Evolutionary conservation across 1,140 invertebrate species (phyloP), one percentile per base, ranked within the genome.

Genomic region (Scaptomyza hsui): DNA sequence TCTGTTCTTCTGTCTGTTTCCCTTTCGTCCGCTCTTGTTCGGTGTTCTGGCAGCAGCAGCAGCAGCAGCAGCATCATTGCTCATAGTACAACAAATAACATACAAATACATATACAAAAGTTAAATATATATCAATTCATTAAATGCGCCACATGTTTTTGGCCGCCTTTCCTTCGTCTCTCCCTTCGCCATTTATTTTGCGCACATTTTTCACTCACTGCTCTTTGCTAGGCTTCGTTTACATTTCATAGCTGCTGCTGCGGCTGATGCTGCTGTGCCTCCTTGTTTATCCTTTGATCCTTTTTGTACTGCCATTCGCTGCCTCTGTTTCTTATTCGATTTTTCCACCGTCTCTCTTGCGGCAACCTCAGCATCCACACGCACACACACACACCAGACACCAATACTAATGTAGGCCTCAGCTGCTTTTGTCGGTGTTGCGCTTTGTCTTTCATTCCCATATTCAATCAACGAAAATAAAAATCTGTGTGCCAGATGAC

Each of bases 321-420:
- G 70, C 55, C 68, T 71, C 62, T 72, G 57, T 82, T 86, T 88
- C 74, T 86, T 81, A 86, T 86, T 86, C 81, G 81, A 86, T 88
- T 86, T 86, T 88, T 78, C 76, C 76, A 56, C 78, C 62, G 47
- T 70, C 77, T 57, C 65, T 62, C 55, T 55, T 44, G 49, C 44
- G 49, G 41, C 47, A 26, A 26, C 24, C 29, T 19, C 52, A 41
- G 37, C 77, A 51, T 21, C 72, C 52, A 45, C 77, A 68, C 62
- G 52, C 41, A 41, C 60, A 61, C n/a, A 48, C 35, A 12, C 15
- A 61, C 45, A 73, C 52, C 12, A 42, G 37, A 61, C 45, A 73
- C 52, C 12, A 42, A 44, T 15, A 72, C 63, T 10, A 39, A 19
- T 26, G 51, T 19, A 42, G 51, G 68, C 26, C 68, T 71, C 68